Percentiles rank a stretch among this genome's conserved stretches.
Evolutionary conservation across 2,888 invertebrate species (phyloP).

Genomic region (Apocheima hispidaria): DNA sequence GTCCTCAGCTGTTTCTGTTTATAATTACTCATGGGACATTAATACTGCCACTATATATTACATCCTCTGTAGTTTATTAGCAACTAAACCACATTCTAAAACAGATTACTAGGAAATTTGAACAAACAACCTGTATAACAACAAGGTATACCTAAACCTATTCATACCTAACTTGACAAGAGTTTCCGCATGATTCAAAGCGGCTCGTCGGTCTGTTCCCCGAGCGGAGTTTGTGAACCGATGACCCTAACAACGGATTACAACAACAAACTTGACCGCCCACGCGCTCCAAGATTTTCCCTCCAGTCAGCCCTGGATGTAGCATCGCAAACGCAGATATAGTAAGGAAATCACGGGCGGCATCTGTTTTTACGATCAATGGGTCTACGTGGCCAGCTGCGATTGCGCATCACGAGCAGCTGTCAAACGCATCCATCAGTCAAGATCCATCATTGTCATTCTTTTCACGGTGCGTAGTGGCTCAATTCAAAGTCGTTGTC

Average conservation of each 20-base stretch:
- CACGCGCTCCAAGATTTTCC: conserved; percentile 64
- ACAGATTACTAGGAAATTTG: conserved; percentile 68
- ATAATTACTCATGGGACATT: conserved; percentile 48
- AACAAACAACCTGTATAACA: conserved; percentile 70
- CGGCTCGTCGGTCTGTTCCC: conserved; percentile 65
- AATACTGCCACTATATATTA: conserved; percentile 49
- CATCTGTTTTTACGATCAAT: conserved; percentile 57
- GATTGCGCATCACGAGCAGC: conserved; percentile 39
- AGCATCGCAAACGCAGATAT: conserved; percentile 38
- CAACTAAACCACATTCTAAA: conserved; percentile 64
- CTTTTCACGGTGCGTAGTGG: conserved; percentile 54
- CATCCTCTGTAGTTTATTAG: conserved; percentile 52
- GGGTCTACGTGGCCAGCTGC: conserved; percentile 44
- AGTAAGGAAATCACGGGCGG: conserved; percentile 33
- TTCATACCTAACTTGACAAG: neutral
- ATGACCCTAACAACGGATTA: conserved; percentile 75
- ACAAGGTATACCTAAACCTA: conserved; percentile 44
- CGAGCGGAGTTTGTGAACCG: conserved; percentile 64
- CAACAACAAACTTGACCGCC: conserved; percentile 79
- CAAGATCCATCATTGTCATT: conserved; percentile 64
- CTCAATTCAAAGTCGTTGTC: conserved; percentile 52
- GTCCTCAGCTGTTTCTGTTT: conserved; percentile 47
- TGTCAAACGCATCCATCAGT: conserved; percentile 50
- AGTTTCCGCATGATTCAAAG: conserved; percentile 69
- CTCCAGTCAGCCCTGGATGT: conserved; percentile 52